Base-by-base conservation (phyloP, 2,888 invertebrate genomes). In the Muscina levida region DNA sequence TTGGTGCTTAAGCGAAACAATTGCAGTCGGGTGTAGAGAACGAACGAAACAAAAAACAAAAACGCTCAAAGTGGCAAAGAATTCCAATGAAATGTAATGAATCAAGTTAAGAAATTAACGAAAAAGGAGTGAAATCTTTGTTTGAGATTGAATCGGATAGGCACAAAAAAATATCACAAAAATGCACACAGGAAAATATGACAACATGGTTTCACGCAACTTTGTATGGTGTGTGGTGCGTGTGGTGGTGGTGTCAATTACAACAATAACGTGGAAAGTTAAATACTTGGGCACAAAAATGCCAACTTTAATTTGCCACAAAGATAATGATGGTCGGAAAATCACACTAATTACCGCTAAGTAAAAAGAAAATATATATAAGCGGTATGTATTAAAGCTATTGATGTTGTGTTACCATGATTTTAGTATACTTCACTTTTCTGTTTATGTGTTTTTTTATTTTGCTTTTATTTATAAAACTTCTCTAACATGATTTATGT, bases 41-140 rank as follows among this genome's bases (percentile, higher is more conserved):
- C 46, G 17, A 15, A 15, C 46, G 11, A 13, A 51, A 62, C 4
- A 39, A 22, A 62, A 62, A 62, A 59, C 8, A n/a, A n/a, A n/a
- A n/a, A n/a, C n/a, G n/a, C n/a, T n/a, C 48, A 48, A 72, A 70
- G 77, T 66, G 56, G 62, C 72, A 72, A 48, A 75, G 81, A 77
- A 81, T 77, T 81, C 81, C 74, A 65, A 56, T 72, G 72, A 75
- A 77, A 72, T 72, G 74, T 75, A 81, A 81, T 81, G 81, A 81
- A 81, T 81, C 77, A 77, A 75, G 77, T 77, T 77, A 48, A 68
- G 62, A 62, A 65, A 39, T 13, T 51, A 26, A 11, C 77, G 4
- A 72, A 81, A 81, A 77, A 68, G 77, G 81, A 62, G 46, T 71
- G 77, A 74, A 65, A 76, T 76, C 62, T 75, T 37, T 62, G 31